Percentiles rank a stretch among this genome's conserved stretches.
Evolutionary conservation across 2,888 invertebrate genomes (phyloP).

Genomic region (Pycnomerus fuliginosus): DNA sequence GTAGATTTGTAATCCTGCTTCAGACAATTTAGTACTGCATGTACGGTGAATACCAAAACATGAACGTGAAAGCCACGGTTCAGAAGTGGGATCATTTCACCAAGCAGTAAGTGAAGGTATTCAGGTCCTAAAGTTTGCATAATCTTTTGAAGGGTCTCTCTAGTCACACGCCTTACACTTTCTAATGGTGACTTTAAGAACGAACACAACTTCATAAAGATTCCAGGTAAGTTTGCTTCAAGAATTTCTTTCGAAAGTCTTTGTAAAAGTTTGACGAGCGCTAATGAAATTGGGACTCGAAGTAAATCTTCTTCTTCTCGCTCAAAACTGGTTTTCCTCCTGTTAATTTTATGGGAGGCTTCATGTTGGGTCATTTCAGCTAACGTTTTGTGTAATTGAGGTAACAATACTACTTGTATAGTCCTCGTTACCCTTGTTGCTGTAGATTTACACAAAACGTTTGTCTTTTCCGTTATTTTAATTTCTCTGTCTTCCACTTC

Average conservation of each 20-base stretch:
- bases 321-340: conserved; percentile 64
- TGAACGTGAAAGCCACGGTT: conserved; percentile 92
- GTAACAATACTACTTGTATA: conserved; percentile 65
- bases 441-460: conserved; percentile 65
- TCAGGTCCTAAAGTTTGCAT: conserved; percentile 81
- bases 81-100: conserved; percentile 77
- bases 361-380: conserved; percentile 72
- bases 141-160: conserved; percentile 91
- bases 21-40: conserved; percentile 75
- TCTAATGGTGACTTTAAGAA: conserved; percentile 87
- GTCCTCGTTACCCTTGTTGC: conserved; percentile 70
- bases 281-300: conserved; percentile 88
- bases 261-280: conserved; percentile 88
- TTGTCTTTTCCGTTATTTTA: conserved; percentile 52
- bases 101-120: conserved; percentile 74
- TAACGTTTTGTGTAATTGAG: conserved; percentile 74
- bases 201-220: conserved; percentile 85
- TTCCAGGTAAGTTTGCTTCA: conserved; percentile 75
- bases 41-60: conserved; percentile 86
- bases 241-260: conserved; percentile 77
- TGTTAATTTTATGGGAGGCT: conserved; percentile 74
- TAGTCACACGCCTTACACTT: conserved; percentile 79
- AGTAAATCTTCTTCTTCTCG: conserved; percentile 90
- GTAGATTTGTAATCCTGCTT: conserved; percentile 68
- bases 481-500: conserved; percentile 32